Base-by-base conservation (phyloP, 2,888 invertebrate genomes). In the Ophraella communa region DNA sequence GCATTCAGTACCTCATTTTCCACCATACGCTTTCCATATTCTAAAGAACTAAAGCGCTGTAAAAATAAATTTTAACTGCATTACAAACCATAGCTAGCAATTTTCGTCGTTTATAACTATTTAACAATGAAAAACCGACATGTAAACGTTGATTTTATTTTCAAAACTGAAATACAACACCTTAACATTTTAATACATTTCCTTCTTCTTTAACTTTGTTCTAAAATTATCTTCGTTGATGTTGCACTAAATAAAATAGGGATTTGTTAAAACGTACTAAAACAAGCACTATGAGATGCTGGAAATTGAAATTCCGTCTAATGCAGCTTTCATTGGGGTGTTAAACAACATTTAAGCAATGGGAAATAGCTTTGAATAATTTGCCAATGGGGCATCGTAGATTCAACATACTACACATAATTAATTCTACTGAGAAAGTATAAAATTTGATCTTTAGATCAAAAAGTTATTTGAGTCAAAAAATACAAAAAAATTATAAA, bases 1-100 rank as follows among this genome's bases (percentile, higher is more conserved):
- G 17, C 8, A 55, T 23, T n/a, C n/a, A n/a, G 21, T 68, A 73
- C 72, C 72, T 68, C 66, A 0, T 55, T 17, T 33, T 67, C 33
- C 11, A 70, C 42, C 18, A 35, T 45, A 3, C 52, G 56, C n/a
- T 45, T 64, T 44, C 66, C 62, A 24, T 60, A 47, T 20, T 59
- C 54, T 17, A 62, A 47, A 24, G 24, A 35, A 39, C 10, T 27
- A 44, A 53, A 44, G 18, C 39, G 44, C 67, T 67, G 58, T 17
- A 65, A 67, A 62, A 67, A 54, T 47, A 47, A n/a, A 47, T 45
- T n/a, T 45, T 7, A 33, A 55, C 1, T 27, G 17, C 5, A 39
- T 24, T 39, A 39, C 14, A 39, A 4, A 39, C 14, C 5, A 14
- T 17, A 14, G 14, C 39, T 14, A 17, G 14, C 7, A 17, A 7